Evolutionary conservation across 2,113 vertebrate species (phyloP).

Genomic region (Nothoprocta perdicaria): DNA sequence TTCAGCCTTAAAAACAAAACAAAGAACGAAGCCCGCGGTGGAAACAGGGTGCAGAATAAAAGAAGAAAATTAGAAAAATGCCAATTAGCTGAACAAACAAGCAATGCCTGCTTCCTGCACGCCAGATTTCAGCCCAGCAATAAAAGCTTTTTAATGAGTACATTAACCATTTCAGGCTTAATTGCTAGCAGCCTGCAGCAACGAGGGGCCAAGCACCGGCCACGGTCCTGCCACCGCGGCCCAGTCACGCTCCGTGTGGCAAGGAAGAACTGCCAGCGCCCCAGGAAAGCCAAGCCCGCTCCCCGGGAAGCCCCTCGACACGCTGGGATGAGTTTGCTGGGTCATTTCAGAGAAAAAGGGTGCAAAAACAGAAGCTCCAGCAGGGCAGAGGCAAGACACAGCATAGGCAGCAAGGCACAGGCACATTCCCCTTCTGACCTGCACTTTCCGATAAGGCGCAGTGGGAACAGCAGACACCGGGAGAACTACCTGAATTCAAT

Average conservation of each 20-base stretch:
- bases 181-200: neutral
- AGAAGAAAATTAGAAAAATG: neutral
- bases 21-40: neutral
- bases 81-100: neutral
- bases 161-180: neutral
- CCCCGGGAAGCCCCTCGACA: neutral
- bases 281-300: neutral
- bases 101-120: neutral
- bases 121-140: neutral
- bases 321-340: neutral
- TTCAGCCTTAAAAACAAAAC: neutral
- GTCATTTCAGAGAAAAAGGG: neutral
- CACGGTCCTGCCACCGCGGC: rapidly evolving
- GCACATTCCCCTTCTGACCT: neutral
- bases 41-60: neutral
- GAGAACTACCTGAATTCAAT: neutral
- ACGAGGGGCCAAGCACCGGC: neutral
- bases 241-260: rapidly evolving
- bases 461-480: neutral
- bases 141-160: neutral
- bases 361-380: neutral
- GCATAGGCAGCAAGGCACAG: neutral
- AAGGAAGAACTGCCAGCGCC: neutral
- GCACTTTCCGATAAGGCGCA: neutral
- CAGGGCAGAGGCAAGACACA: neutral